Evolutionary conservation across 2,888 invertebrate species (phyloP).

Genomic region (Ormyrus labotus): DNA sequence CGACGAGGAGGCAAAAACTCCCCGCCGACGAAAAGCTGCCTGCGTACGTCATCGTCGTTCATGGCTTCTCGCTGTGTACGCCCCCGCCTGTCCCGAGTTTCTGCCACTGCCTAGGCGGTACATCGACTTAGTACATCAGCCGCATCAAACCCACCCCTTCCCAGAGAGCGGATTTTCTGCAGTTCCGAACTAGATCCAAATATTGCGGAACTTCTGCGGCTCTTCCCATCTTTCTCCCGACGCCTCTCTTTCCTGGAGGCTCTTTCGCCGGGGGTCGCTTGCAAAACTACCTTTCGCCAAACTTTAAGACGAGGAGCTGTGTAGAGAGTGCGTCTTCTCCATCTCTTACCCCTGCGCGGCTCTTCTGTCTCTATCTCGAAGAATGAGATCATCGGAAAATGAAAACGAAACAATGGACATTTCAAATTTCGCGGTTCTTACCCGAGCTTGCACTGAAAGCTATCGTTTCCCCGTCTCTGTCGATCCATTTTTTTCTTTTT

Average conservation of each 20-base stretch:
- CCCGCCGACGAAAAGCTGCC: no score
- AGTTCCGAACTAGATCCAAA: conserved; percentile 55
- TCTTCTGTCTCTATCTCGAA: not conserved
- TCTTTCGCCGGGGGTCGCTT: conserved; percentile 10
- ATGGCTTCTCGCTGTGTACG: not conserved
- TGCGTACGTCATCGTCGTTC: not conserved
- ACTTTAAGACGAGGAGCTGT: conserved; percentile 23
- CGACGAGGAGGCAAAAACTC: not conserved
- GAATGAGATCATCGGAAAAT: conserved; percentile 42
- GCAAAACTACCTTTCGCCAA: conserved; percentile 48
- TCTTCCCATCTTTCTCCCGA: conserved; percentile 5
- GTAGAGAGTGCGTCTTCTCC: not conserved
- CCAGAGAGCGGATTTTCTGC: conserved; percentile 54
- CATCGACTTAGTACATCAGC: conserved; percentile 48
- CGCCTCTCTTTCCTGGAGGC: not conserved
- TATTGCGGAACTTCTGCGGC: conserved; percentile 55
- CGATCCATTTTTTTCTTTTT: not conserved
- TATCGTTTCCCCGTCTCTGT: not conserved
- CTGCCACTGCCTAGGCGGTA: conserved; percentile 26
- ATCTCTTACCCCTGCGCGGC: not conserved
- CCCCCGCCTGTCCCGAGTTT: conserved; percentile 36
- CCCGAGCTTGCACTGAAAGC: not conserved
- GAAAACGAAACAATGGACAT: conserved; percentile 47
- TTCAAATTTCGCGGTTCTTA: conserved; percentile 20
- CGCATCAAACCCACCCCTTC: conserved; percentile 37